These are phyloP conservation scores for Patella caerulea DNA, from an alignment of 2,888 invertebrate species.

Conservation along the genomic window DNA sequence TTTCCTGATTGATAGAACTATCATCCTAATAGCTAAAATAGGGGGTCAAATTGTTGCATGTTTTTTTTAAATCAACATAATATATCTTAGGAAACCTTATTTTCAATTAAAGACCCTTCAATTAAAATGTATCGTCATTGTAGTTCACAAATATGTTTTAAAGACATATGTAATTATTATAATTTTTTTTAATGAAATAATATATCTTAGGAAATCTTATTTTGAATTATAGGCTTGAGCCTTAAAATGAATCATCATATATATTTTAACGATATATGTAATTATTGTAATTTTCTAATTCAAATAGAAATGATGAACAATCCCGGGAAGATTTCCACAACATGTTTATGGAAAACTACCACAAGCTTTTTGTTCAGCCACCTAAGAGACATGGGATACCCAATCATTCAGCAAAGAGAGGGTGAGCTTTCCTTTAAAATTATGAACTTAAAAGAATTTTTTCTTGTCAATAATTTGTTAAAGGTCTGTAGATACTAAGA, in stretches of 20 bases:
- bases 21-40: too few species aligned
- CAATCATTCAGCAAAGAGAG: conserved; percentile 50
- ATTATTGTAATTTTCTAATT: not conserved
- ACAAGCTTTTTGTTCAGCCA: conserved; percentile 62
- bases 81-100: too few species aligned
- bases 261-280: not conserved
- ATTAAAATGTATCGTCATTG: too few species aligned
- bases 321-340: conserved; percentile 57
- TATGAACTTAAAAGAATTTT: not conserved
- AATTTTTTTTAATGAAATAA: too few species aligned
- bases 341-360: conserved; percentile 61
- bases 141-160: not conserved
- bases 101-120: too few species aligned
- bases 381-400: conserved; percentile 59
- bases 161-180: too few species aligned
- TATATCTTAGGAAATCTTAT: too few species aligned
- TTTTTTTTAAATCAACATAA: too few species aligned
- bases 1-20: too few species aligned
- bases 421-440: conserved; percentile 30
- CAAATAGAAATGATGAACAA: conserved; percentile 38
- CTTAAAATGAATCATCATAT: too few species aligned
- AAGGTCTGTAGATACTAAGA: not conserved
- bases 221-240: too few species aligned
- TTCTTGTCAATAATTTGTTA: not conserved
- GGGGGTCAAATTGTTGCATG: too few species aligned